Evolutionary conservation across 2,888 invertebrate genomes (phyloP).

Genomic region (Tachina fera): DNA sequence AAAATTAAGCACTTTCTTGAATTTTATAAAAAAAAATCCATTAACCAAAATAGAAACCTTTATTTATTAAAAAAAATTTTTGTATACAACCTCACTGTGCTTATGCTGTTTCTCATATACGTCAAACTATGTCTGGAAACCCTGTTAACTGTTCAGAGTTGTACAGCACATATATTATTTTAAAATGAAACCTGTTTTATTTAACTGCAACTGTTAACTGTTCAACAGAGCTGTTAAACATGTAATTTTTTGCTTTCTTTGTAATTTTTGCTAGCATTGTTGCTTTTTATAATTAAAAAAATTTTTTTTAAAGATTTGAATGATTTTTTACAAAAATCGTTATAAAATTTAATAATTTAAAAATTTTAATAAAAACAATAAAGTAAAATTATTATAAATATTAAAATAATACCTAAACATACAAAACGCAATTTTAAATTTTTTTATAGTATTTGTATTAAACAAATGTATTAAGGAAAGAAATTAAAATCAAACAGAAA

Average conservation of each 20-base stretch:
- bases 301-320: slow-evolving; percentile 3
- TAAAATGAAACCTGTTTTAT: neutral
- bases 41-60: too few relatives aligned
- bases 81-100: too few relatives aligned
- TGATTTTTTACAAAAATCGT: slow-evolving; percentile 11
- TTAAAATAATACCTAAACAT: slow-evolving; percentile 28
- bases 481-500: neutral
- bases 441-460: slow-evolving; percentile 53
- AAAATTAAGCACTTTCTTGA: too few relatives aligned
- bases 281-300: neutral
- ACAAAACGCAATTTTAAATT: slow-evolving; percentile 48
- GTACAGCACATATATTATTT: neutral
- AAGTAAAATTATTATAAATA: slow-evolving; percentile 29
- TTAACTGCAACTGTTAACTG: neutral
- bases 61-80: too few relatives aligned
- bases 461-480: neutral
- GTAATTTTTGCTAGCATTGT: neutral
- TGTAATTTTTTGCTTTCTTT: slow-evolving; percentile 1
- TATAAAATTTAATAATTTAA: slow-evolving; percentile 11
- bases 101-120: neutral
- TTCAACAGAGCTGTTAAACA: neutral
- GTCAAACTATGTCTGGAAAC: neutral
- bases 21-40: too few relatives aligned
- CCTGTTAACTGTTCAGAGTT: neutral
- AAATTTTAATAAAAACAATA: slow-evolving; percentile 26